Evolutionary conservation across 2,888 invertebrate genomes (phyloP).

Genomic region (Diloba caeruleocephala): DNA sequence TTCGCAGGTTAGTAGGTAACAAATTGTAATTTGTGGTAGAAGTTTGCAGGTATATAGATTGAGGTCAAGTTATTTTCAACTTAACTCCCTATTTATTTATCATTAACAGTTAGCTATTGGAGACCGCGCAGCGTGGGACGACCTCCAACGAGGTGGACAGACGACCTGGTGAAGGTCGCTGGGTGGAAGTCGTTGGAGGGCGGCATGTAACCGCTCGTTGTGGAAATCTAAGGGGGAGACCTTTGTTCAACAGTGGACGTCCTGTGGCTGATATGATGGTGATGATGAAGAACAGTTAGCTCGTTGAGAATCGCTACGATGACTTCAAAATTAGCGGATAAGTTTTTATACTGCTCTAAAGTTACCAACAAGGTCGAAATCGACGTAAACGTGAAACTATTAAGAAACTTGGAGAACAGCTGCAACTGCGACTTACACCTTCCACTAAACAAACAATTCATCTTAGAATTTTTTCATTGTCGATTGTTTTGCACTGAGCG

Average conservation of each 20-base stretch:
- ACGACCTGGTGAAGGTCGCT: too few relatives aligned
- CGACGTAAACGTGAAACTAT: constrained; percentile 28
- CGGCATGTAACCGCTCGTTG: too few relatives aligned
- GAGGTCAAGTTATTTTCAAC: constrained; percentile 23
- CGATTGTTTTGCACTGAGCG: constrained; percentile 51
- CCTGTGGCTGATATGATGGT: too few relatives aligned
- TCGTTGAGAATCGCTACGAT: constrained; percentile 20
- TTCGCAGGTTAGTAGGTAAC: not conserved
- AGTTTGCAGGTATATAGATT: too few relatives aligned
- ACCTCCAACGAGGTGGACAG: too few relatives aligned
- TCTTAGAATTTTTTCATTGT: constrained; percentile 51
- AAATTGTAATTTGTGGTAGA: constrained; percentile 14
- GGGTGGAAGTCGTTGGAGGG: too few relatives aligned
- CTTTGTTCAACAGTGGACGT: too few relatives aligned
- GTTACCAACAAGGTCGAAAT: constrained; percentile 47
- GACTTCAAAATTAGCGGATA: constrained; percentile 13
- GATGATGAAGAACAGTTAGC: too few relatives aligned
- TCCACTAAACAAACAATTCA: constrained; percentile 44
- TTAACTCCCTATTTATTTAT: constrained; percentile 25
- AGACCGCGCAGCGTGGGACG: too few relatives aligned
- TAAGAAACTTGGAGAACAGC: constrained; percentile 39
- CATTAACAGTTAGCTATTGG: too few relatives aligned
- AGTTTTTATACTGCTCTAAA: constrained; percentile 13
- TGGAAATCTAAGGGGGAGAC: too few relatives aligned
- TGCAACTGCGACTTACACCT: constrained; percentile 39